A percentile compares a stretch with the other conserved stretches of the same genome.
phyloP scores from a whole-genome alignment of 2,797 vertebrate genomes.

The Poecilia wingei region DNA sequence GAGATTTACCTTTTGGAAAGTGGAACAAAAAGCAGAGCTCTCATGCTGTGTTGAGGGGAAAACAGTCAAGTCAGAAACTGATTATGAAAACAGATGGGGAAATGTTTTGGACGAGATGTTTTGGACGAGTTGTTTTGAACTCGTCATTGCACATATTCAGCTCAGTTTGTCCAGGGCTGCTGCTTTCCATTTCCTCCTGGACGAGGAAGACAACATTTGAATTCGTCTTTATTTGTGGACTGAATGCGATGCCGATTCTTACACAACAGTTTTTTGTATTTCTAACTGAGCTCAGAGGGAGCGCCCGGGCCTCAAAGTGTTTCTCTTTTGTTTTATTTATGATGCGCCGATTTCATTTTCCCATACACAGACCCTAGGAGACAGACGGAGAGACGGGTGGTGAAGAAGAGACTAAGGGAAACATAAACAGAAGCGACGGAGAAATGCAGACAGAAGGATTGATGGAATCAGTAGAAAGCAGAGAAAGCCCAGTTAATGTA shows the following conservation, averaged over 20 bases:
- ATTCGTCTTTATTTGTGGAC: conserved; percentile 40
- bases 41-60: conserved; percentile 46
- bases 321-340: conserved; percentile 72
- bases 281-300: conserved; percentile 40
- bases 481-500: conserved; percentile 49
- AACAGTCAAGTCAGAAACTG: conserved; percentile 19
- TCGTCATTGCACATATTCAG: conserved; percentile 15
- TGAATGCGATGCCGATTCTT: conserved; percentile 33
- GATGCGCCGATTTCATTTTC: conserved; percentile 52
- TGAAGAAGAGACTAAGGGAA: conserved; percentile 32
- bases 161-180: conserved; percentile 5
- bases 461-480: conserved; percentile 47
- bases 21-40: neutral
- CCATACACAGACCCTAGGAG: conserved; percentile 28
- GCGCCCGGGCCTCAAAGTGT: conserved; percentile 41
- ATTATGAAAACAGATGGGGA: conserved; percentile 57
- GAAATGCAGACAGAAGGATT: conserved; percentile 43
- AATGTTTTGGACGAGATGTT: conserved; percentile 21
- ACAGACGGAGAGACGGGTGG: conserved; percentile 14
- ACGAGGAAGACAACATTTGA: conserved; percentile 15
- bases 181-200: conserved; percentile 9
- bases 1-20: conserved; percentile 27
- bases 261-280: conserved; percentile 49
- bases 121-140: conserved; percentile 14
- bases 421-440: conserved; percentile 46